Percentiles rank a stretch among this genome's conserved stretches.
phyloP scores from a whole-genome alignment of 23 tunicate species.

The Botrylloides violaceus region DNA sequence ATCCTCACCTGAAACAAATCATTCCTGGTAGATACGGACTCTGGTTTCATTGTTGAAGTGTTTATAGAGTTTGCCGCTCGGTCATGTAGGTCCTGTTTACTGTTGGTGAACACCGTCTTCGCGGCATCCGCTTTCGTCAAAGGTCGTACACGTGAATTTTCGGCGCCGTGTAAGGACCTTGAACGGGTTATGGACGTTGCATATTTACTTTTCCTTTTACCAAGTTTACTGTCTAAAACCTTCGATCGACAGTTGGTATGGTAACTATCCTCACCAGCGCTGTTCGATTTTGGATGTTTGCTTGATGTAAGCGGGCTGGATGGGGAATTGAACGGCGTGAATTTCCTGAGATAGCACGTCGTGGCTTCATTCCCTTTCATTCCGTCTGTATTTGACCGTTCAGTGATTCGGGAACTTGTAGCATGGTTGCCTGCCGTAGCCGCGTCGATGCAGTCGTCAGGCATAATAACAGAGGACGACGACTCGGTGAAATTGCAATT shows the following conservation, averaged over 20 bases:
- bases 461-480: too few relatives aligned
- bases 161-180: constrained; percentile 13
- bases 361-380: neutral
- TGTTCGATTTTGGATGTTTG: constrained; percentile 64
- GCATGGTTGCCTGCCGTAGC: too few relatives aligned
- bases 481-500: neutral
- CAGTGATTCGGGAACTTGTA: neutral
- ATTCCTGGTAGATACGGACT: neutral
- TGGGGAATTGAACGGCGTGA: neutral
- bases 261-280: constrained; percentile 63
- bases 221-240: constrained; percentile 2
- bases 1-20: neutral
- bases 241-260: constrained; percentile 34
- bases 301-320: neutral
- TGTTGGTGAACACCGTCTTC: too few relatives aligned
- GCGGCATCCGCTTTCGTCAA: neutral
- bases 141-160: neutral
- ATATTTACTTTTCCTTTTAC: constrained; percentile 18
- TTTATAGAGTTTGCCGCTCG: too few relatives aligned
- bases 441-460: neutral
- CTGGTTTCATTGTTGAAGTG: neutral
- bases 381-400: neutral
- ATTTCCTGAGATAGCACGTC: neutral
- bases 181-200: constrained; percentile 9
- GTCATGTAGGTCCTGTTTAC: too few relatives aligned